Conservation (phyloP, 2,797 vertebrate genomes). For the Pachyuromys duprasi region DNA sequence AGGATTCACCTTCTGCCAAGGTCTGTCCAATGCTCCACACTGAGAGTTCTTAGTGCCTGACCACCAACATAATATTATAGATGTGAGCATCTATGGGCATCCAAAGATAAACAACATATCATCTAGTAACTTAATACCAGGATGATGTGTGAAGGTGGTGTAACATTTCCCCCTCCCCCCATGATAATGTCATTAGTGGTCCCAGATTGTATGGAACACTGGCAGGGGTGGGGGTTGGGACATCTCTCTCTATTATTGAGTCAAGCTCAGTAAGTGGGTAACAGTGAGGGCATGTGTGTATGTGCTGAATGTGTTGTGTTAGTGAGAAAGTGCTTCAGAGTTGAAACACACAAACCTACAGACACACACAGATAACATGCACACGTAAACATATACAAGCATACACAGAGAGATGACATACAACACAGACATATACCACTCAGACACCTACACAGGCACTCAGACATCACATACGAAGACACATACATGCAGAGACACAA, state of each 20-base stretch:
- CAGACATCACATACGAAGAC: neutral
- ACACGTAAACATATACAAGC: neutral
- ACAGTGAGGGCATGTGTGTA: neutral
- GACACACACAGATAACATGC: neutral
- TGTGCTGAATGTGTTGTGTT: neutral
- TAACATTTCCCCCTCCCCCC: neutral
- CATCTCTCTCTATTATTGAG: neutral
- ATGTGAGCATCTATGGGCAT: neutral
- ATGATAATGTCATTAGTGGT: neutral
- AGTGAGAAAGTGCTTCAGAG: neutral
- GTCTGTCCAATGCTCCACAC: neutral
- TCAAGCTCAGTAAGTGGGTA: constrained; percentile 4
- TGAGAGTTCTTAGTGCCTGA: rapidly evolving
- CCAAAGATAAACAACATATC: neutral
- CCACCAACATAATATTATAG: neutral
- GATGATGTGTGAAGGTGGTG: neutral
- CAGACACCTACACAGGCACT: neutral
- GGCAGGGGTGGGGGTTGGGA: neutral
- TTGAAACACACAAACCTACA: neutral
- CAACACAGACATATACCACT: neutral
- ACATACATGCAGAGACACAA: neutral
- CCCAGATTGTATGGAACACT: neutral
- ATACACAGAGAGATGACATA: neutral
- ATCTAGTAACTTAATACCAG: neutral
- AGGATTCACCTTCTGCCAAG: too few species aligned